Evolutionary conservation across 2,797 vertebrate species (phyloP).

Genomic region (Garrulus glandarius): DNA sequence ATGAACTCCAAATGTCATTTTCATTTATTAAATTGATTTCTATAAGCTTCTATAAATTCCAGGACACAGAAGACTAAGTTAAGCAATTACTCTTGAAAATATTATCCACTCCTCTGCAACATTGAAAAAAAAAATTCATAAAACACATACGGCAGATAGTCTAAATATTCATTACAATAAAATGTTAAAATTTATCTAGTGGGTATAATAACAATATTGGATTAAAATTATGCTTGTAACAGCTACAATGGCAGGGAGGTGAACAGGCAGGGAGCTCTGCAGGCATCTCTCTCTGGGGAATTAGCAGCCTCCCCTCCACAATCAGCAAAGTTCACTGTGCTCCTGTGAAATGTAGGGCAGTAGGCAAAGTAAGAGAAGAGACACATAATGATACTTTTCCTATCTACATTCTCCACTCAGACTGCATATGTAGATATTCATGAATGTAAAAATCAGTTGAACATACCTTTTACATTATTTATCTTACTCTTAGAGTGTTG

Average conservation of each 20-base stretch:
- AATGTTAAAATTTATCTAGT: neutral
- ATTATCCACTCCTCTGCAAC: neutral
- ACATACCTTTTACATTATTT: neutral
- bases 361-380: neutral
- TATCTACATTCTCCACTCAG: neutral
- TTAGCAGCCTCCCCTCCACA: neutral
- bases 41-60: neutral
- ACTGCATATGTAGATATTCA: neutral
- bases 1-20: neutral
- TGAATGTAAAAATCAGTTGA: neutral
- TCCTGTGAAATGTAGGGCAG: neutral
- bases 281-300: neutral
- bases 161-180: neutral
- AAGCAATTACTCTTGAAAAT: neutral
- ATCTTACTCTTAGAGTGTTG: neutral
- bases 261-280: neutral
- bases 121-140: neutral
- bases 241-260: neutral
- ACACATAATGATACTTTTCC: neutral
- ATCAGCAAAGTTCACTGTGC: neutral
- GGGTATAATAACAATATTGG: neutral
- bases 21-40: neutral
- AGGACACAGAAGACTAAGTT: neutral
- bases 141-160: neutral
- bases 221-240: neutral